Evolutionary conservation across 2,113 vertebrate genomes (phyloP).

Genomic region (Dolichotis patagonum): DNA sequence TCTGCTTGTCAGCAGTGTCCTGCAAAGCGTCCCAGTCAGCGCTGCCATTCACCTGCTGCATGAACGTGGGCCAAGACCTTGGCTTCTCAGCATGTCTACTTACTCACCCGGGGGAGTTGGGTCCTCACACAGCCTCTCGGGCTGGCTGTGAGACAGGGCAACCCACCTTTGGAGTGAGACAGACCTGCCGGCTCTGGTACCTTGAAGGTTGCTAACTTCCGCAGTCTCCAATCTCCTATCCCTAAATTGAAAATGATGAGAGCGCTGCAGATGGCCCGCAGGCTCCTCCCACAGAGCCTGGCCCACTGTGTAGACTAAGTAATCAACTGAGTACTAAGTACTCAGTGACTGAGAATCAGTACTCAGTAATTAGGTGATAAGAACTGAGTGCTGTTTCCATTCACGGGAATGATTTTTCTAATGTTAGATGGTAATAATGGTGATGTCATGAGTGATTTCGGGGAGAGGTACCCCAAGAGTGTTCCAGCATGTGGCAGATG

Average conservation of each 20-base stretch:
- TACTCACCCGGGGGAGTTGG: not conserved
- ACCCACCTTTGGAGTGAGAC: not conserved
- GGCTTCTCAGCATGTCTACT: not conserved
- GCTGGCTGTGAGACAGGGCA: not conserved
- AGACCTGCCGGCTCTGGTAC: not conserved
- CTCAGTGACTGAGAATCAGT: not conserved
- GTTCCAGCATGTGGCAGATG: not conserved
- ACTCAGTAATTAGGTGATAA: not conserved
- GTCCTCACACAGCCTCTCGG: not conserved
- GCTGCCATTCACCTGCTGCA: not conserved
- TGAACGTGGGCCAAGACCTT: not conserved
- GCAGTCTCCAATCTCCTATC: not conserved
- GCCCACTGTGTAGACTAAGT: not conserved
- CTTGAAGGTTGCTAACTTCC: not conserved
- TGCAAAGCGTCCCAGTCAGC: too few relatives aligned
- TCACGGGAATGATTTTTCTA: not conserved
- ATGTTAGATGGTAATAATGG: not conserved
- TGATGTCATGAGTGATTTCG: not conserved
- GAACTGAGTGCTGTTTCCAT: not conserved
- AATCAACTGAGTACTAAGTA: not conserved
- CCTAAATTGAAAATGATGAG: not conserved
- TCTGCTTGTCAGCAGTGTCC: fast-evolving
- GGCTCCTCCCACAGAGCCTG: not conserved
- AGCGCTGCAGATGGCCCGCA: fast-evolving
- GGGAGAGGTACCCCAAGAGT: not conserved